Percentiles rank a stretch among this genome's conserved stretches.
Evolutionary conservation across 1,140 invertebrate species (phyloP).

Genomic region (Drosophila quadrilineata): DNA sequence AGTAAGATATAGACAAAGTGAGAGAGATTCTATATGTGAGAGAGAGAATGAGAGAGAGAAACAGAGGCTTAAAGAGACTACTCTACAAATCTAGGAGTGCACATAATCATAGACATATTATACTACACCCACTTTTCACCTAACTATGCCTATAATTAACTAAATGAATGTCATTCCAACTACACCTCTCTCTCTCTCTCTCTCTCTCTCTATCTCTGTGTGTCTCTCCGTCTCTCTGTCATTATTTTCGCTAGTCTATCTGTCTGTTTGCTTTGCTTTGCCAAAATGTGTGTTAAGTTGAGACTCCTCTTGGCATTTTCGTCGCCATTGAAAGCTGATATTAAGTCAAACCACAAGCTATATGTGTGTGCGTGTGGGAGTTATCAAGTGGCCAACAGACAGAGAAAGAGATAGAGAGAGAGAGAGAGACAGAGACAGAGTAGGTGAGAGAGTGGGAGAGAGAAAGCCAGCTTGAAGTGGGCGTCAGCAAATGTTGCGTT

Average conservation of each 20-base stretch:
- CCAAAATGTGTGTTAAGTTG: background rate
- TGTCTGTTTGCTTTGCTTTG: constrained; percentile 14
- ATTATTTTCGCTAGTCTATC: background rate
- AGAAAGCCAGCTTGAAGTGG: no score
- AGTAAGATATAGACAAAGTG: no score
- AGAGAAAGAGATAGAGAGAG: background rate
- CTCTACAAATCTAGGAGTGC: background rate
- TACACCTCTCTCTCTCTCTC: constrained; percentile 11
- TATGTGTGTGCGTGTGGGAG: no score
- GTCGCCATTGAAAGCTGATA: constrained; percentile 7
- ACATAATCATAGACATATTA: background rate
- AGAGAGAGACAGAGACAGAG: background rate
- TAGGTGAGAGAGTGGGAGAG: background rate
- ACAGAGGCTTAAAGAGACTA: constrained; percentile 23
- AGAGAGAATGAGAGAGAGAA: no score
- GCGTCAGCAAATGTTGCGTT: constrained; percentile 24
- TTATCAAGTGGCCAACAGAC: background rate
- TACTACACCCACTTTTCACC: background rate
- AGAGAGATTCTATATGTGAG: no score
- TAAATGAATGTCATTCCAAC: no score
- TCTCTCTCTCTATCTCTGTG: background rate
- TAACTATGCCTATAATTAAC: constrained; percentile 50
- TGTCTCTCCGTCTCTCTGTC: background rate
- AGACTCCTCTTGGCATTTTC: background rate
- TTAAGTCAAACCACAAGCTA: no score